These are phyloP conservation scores for Tetraneura akinire DNA, from an alignment of 1,140 invertebrate genomes.

Conservation along the genomic window DNA sequence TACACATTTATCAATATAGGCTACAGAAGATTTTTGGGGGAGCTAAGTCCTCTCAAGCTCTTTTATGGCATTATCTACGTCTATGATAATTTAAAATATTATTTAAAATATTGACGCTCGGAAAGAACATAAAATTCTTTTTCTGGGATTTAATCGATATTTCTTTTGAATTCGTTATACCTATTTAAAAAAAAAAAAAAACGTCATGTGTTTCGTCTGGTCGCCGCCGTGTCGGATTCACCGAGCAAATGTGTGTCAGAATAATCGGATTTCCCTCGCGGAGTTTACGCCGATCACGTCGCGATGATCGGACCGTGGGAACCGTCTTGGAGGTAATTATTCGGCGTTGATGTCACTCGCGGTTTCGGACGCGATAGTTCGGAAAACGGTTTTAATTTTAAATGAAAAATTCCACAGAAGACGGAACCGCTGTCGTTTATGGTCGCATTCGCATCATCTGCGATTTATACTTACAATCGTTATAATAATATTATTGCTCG, in stretches of 20 bases:
- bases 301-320: not conserved
- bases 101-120: not conserved
- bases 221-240: not conserved
- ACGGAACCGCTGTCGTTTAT: not conserved
- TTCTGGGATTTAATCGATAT: not conserved
- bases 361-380: not conserved
- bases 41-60: too few species aligned
- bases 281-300: not conserved
- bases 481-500: not conserved
- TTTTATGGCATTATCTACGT: too few species aligned
- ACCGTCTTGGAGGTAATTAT: not conserved
- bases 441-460: not conserved
- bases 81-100: too few species aligned
- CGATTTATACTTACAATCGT: not conserved
- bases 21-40: too few species aligned
- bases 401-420: not conserved
- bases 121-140: not conserved
- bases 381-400: not conserved
- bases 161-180: not conserved
- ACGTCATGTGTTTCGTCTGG: not conserved
- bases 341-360: not conserved
- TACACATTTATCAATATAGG: too few species aligned
- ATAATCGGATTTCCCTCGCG: not conserved
- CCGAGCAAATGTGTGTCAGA: not conserved
- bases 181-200: not conserved